Base-by-base conservation (phyloP, 2,113 vertebrate genomes). In the Sorex fumeus region DNA sequence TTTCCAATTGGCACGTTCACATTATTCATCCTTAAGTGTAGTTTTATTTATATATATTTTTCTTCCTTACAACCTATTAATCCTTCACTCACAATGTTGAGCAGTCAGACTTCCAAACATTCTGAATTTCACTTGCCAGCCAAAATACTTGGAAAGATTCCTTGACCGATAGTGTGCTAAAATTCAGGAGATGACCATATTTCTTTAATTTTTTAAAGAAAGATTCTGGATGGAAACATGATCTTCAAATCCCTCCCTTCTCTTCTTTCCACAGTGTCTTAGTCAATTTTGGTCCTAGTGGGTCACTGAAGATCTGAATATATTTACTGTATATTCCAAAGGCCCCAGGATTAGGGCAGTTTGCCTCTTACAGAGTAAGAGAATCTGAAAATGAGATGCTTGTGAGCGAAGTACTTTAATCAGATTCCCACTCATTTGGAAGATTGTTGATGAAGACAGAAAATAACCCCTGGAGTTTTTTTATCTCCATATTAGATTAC, bases 131-230 rank as follows among this genome's bases (percentile, higher is more conserved):
- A 30, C 0, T 53, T 0, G 50, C n/a, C 18, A 69, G 10, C 2
- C 50, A 70, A 80, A 88, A 80, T 36, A 80, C 19, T 79, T 57
- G 28, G 18, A 67, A 83, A 57, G 1, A 11, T 45, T 85, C 43
- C 74, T 4, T 75, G 30, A 40, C 30, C 36, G 27, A 40, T 27
- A 10, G 13, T 43, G 3, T 34, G 36, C 36, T 28, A 11, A 85
- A 71, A 79, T 12, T 13, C 3, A 64, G 16, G 30, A 47, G 64
- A 40, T 77, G 16, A 25, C 34, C 6, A 2, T 12, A 36, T 66
- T 25, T 91, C 36, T 25, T 91, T 87, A 40, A 50, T 91, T 50
- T 25, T 91, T 87, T 4, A 50, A 50, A 50, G 47, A 23, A 60
- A 60, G 57, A 7, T 19, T 6, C 0, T 36, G 23, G 7, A 30